phyloP scores from a whole-genome alignment of 64 coral and sea anemone species.

The Catalaphyllia jardinei region DNA sequence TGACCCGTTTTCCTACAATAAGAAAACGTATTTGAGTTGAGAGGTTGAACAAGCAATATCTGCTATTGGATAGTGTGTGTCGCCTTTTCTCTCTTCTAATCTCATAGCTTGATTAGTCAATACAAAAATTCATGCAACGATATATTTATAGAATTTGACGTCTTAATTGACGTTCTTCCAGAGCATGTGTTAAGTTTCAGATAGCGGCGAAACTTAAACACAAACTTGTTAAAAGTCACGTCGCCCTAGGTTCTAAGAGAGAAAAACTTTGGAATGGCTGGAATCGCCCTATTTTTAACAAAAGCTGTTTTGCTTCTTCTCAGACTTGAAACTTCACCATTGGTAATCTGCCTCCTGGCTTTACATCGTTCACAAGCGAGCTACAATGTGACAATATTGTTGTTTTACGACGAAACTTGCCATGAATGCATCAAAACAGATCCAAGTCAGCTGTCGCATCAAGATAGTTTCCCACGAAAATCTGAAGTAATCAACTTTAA shows the following conservation, averaged over 20 bases:
- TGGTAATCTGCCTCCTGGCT: background rate
- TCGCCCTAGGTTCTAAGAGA: no score
- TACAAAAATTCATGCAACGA: no score
- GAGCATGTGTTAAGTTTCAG: background rate
- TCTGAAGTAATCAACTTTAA: conserved; percentile 1
- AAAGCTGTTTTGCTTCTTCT: background rate
- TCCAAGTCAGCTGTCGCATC: background rate
- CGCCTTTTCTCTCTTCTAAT: no score
- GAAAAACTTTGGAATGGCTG: background rate
- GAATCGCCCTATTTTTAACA: background rate
- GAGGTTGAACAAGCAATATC: no score
- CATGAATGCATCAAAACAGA: background rate
- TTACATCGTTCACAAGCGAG: background rate
- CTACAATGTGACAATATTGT: background rate
- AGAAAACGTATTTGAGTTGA: no score
- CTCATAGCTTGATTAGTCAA: no score
- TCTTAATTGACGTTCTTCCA: background rate
- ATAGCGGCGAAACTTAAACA: background rate
- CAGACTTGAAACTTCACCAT: background rate
- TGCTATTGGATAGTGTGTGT: no score
- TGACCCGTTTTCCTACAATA: no score
- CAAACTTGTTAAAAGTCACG: no score
- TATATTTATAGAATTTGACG: no score
- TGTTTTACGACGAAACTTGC: background rate
- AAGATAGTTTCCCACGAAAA: background rate